phyloP scores from a whole-genome alignment of 1,140 invertebrate genomes.

The Calephelis virginiensis region DNA sequence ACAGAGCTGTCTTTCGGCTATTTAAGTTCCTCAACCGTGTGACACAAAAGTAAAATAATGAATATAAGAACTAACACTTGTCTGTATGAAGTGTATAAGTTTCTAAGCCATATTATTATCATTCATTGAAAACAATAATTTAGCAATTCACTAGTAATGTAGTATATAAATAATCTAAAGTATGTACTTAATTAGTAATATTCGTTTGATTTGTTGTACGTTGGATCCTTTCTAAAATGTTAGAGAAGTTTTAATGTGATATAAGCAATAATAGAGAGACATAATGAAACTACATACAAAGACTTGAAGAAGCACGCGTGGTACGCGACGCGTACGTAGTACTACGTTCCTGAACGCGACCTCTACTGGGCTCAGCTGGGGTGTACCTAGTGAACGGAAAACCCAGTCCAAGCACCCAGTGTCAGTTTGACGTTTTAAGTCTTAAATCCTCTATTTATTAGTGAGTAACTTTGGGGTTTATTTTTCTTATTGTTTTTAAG shows the following conservation, averaged over 20 bases:
- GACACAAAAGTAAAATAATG: conserved; percentile 9
- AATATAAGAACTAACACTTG: conserved; percentile 12
- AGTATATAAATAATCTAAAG: conserved; percentile 47
- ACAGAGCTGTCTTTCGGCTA: conserved; percentile 22
- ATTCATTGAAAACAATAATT: conserved; percentile 50
- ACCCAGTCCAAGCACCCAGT: conserved; percentile 14
- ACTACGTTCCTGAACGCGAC: conserved; percentile 1
- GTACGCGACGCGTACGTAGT: conserved; percentile 16
- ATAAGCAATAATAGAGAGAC: conserved; percentile 73
- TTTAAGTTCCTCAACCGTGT: conserved; percentile 41
- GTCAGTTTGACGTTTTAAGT: conserved; percentile 52
- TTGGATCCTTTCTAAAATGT: conserved; percentile 62
- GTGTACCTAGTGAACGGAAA: neutral
- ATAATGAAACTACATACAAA: conserved; percentile 53
- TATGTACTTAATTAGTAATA: conserved; percentile 77
- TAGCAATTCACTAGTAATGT: conserved; percentile 52
- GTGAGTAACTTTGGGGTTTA: conserved; percentile 76
- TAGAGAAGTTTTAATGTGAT: conserved; percentile 67
- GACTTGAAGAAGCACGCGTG: conserved; percentile 38
- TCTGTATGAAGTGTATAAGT: conserved; percentile 31
- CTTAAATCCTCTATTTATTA: conserved; percentile 75
- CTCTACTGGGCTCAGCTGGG: conserved; percentile 9
- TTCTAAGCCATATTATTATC: conserved; percentile 65
- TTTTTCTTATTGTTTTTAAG: conserved; percentile 78
- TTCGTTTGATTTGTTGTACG: conserved; percentile 66